phyloP scores from a whole-genome alignment of 2,797 vertebrate genomes.

The Petrocephalus schoutedeni region DNA sequence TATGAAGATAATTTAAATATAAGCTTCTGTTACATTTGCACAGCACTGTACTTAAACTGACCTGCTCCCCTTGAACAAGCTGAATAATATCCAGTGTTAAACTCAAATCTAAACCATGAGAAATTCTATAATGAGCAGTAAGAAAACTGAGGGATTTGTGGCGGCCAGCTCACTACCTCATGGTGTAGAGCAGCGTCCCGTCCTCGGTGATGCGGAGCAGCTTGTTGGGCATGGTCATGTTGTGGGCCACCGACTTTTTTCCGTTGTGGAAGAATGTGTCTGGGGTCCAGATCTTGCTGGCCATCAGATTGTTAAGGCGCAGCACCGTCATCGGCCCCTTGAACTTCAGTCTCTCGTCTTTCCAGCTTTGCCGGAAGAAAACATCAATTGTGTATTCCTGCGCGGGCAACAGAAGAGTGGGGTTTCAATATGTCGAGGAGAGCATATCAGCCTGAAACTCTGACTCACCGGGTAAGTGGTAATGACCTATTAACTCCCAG shows the following conservation, averaged over 20 bases:
- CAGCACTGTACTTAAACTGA: not conserved
- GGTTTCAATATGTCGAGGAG: not conserved
- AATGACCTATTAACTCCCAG: not conserved
- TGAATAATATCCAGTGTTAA: not conserved
- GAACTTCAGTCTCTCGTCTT: slow-evolving; percentile 88
- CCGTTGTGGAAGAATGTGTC: slow-evolving; percentile 94
- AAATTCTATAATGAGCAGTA: not conserved
- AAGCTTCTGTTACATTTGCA: not conserved
- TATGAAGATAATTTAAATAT: not conserved
- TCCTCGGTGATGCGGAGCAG: slow-evolving; percentile 84
- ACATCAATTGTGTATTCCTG: slow-evolving; percentile 95
- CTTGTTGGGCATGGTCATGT: slow-evolving; percentile 95
- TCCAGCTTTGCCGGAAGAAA: slow-evolving; percentile 94
- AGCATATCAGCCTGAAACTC: not conserved
- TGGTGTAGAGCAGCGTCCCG: slow-evolving; percentile 84
- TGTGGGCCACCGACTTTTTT: slow-evolving; percentile 92
- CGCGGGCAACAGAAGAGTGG: not conserved
- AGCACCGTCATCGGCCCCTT: slow-evolving; percentile 91
- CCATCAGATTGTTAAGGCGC: slow-evolving; percentile 86
- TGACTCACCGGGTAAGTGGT: not conserved
- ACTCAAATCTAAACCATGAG: not conserved
- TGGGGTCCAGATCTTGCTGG: slow-evolving; percentile 93
- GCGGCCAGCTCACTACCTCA: slow-evolving; percentile 68
- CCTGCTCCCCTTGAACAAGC: not conserved
- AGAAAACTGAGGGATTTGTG: not conserved